Evolutionary conservation across 1,140 invertebrate genomes (phyloP), one percentile per base, ranked within the genome.

Genomic region (Andrena cerasifolii): DNA sequence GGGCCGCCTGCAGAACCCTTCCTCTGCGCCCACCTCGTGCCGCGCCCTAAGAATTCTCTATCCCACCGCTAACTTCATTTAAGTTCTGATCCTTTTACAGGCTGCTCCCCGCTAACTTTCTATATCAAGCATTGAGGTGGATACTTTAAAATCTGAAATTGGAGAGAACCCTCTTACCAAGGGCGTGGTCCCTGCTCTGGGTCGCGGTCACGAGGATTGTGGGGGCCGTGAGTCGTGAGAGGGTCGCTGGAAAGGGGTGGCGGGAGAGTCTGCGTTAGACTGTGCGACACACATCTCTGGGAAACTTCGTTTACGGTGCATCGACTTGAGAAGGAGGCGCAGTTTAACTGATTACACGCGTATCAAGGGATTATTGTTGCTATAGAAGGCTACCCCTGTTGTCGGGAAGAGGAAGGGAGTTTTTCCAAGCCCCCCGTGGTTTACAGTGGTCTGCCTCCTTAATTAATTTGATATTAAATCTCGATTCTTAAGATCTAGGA

Each of bases 21-120:
- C 40, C 2, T 24, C 21, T 21, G 28, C 28, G n/a, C n/a, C 54
- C 58, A n/a, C 1, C 5, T 21, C 67, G 61, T 53, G 26, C 59
- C 45, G 45, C 40, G 16, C 58, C 43, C 40, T 40, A 47, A 40
- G 75, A 78, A 82, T 83, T 83, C 74, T 83, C 82, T 80, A 83
- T 85, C 79, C 73, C 66, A 51, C 28, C 59, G 74, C 85, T 86
- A 87, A 88, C 87, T 88, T 88, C 86, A 88, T 87, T 88, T 88
- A 88, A 88, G 84, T 88, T 88, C 73, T 87, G 82, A 87, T 88
- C 84, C 86, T 87, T 88, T 87, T 86, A 86, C 72, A 61, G 78
- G 65, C 72, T 70, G 73, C 72, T 81, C 76, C 58, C 78, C 80
- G 79, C 72, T 79, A 87, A 87, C 86, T 88, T 86, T 88, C 86